These are phyloP conservation scores for Mesorhabditis belari DNA, from an alignment of 2,888 invertebrate genomes.

Conservation along the genomic window DNA sequence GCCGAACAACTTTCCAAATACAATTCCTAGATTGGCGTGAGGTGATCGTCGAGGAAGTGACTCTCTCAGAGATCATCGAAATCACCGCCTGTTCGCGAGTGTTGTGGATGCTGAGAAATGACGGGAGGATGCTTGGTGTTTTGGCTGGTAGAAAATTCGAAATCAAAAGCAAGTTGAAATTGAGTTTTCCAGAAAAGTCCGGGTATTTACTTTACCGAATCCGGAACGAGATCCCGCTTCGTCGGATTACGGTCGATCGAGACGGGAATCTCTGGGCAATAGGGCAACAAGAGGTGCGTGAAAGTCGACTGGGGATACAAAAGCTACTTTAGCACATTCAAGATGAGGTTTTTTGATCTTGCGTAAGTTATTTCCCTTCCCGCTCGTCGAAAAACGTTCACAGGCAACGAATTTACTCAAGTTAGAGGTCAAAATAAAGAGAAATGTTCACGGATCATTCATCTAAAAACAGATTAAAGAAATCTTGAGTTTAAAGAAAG, in stretches of 20 bases:
- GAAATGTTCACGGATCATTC: too few species aligned
- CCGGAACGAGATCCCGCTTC: neutral
- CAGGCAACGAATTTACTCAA: too few species aligned
- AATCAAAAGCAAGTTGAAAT: too few species aligned
- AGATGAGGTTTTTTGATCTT: too few species aligned
- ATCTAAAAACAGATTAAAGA: too few species aligned
- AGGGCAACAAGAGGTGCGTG: neutral
- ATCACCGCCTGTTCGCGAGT: neutral
- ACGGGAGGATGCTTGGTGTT: neutral
- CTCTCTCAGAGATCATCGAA: neutral
- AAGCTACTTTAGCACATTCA: too few species aligned
- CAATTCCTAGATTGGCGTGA: neutral
- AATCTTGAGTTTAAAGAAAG: too few species aligned
- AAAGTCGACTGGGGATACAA: neutral
- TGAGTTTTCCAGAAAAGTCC: neutral
- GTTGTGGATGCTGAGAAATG: neutral
- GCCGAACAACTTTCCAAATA: too few species aligned
- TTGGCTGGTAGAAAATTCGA: neutral
- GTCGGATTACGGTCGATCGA: neutral
- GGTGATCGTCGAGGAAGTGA: neutral
- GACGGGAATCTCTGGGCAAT: neutral
- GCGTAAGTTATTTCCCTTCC: too few species aligned
- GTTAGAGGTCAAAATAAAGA: too few species aligned
- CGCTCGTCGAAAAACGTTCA: too few species aligned
- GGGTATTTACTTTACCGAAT: neutral